A percentile compares a stretch with the other conserved stretches of the same genome.
Evolutionary conservation across 2,797 vertebrate species (phyloP).

Genomic region (Chelonia mydas): DNA sequence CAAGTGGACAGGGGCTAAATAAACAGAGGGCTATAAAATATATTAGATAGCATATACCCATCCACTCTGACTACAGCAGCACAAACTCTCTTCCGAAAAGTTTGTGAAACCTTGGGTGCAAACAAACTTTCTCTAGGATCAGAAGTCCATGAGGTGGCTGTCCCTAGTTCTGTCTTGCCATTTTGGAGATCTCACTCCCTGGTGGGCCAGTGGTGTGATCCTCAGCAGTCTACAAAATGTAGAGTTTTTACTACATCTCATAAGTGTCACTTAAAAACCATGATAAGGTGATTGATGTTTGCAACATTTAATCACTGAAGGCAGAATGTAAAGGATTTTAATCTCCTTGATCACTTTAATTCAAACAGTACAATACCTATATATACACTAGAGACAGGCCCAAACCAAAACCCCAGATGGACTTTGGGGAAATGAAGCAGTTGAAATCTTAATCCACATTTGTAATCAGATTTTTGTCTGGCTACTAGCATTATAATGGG

Average conservation of each 20-base stretch:
- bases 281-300: background rate
- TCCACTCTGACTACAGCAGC: background rate
- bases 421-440: background rate
- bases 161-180: background rate
- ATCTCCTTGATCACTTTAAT: background rate
- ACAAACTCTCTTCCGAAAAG: background rate
- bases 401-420: background rate
- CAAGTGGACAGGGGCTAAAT: background rate
- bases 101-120: background rate
- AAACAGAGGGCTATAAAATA: slow-evolving; percentile 21
- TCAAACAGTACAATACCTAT: background rate
- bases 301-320: background rate
- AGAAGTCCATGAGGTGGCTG: background rate
- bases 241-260: background rate
- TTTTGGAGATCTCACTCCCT: background rate
- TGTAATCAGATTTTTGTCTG: background rate
- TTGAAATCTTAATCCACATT: background rate
- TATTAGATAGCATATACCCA: slow-evolving; percentile 25
- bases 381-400: background rate
- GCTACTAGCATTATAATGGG: background rate
- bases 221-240: background rate
- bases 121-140: background rate
- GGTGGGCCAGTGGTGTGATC: background rate
- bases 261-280: background rate
- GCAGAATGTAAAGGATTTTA: background rate